Evolutionary conservation across 2,888 invertebrate species (phyloP).

Genomic region (Pomacea canaliculata): DNA sequence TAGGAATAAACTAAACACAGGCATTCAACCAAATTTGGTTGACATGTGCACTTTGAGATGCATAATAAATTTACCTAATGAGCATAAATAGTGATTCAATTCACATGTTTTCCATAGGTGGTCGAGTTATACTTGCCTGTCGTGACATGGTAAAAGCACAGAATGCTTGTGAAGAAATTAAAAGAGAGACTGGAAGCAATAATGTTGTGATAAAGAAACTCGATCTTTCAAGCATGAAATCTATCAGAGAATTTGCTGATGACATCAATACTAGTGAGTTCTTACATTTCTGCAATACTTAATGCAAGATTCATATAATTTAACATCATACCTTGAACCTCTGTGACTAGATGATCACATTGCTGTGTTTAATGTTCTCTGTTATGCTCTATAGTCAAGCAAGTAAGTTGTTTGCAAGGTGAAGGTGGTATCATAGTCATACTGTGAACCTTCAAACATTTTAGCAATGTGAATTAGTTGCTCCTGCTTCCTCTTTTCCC

Average conservation of each 20-base stretch:
- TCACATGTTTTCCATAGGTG: slow-evolving; percentile 66
- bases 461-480: too few species aligned
- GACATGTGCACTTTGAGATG: too few species aligned
- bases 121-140: slow-evolving; percentile 88
- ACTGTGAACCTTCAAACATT: too few species aligned
- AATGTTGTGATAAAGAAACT: slow-evolving; percentile 72
- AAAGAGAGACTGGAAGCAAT: slow-evolving; percentile 58
- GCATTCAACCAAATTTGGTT: too few species aligned
- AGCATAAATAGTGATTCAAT: too few species aligned
- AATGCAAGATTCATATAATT: background rate
- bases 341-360: too few species aligned
- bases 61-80: too few species aligned
- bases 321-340: too few species aligned
- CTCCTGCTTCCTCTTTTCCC: too few species aligned
- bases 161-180: slow-evolving; percentile 71
- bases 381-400: background rate
- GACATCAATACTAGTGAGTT: slow-evolving; percentile 77
- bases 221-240: slow-evolving; percentile 71
- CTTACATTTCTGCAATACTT: slow-evolving; percentile 5
- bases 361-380: background rate
- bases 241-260: slow-evolving; percentile 82
- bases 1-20: too few species aligned
- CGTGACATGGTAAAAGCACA: slow-evolving; percentile 82
- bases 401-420: background rate
- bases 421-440: background rate